Percentiles rank a stretch among this genome's conserved stretches.
Evolutionary conservation across 2,113 vertebrate species (phyloP).

Genomic region (Microtus richardsoni): DNA sequence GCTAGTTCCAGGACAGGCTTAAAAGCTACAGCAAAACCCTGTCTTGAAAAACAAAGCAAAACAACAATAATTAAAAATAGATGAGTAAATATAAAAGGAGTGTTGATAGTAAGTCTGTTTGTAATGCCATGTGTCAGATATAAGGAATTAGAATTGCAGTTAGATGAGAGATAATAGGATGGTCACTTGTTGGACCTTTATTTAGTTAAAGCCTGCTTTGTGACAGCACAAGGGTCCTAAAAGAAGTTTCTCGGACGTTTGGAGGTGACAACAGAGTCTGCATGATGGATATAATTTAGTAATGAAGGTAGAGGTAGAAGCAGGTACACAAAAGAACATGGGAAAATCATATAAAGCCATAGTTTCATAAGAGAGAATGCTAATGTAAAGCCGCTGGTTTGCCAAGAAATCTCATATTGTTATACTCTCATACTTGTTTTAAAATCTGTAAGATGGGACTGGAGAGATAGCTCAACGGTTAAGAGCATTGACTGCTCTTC

Average conservation of each 20-base stretch:
- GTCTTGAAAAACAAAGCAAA: too few species aligned
- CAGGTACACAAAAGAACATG: neutral
- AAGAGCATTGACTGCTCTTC: too few species aligned
- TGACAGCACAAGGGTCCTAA: slow-evolving; percentile 15
- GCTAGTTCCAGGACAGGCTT: too few species aligned
- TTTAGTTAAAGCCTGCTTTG: slow-evolving; percentile 52
- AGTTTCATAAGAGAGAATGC: neutral
- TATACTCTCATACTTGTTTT: slow-evolving; percentile 27
- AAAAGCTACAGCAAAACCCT: too few species aligned
- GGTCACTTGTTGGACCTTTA: slow-evolving; percentile 11
- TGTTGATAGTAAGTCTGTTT: slow-evolving; percentile 24
- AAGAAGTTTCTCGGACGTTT: slow-evolving; percentile 55
- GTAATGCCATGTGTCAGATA: neutral
- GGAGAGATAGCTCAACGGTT: too few species aligned
- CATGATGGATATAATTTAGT: neutral
- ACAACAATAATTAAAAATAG: too few species aligned
- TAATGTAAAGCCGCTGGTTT: slow-evolving; percentile 15
- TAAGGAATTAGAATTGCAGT: slow-evolving; percentile 28
- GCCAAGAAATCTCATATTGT: neutral
- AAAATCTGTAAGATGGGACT: slow-evolving; percentile 41
- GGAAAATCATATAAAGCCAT: neutral
- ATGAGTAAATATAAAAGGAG: slow-evolving; percentile 27
- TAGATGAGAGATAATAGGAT: slow-evolving; percentile 20
- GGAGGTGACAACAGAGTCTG: neutral
- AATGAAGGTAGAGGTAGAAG: slow-evolving; percentile 21